Base-by-base conservation (phyloP, 1,140 invertebrate genomes). In the Bombus superbus region DNA sequence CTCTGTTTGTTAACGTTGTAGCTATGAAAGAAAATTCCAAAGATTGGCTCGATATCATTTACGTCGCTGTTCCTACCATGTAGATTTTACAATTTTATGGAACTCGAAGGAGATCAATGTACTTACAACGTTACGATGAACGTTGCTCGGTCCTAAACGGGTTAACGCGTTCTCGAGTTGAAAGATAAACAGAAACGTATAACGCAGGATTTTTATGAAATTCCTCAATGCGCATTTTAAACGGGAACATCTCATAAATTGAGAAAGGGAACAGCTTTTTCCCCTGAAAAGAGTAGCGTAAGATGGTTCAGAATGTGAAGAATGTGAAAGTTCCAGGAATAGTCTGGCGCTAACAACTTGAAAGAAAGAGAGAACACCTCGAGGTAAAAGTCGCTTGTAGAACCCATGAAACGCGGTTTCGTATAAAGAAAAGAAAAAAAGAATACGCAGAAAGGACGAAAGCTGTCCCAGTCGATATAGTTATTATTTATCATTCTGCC, bases 271-370 rank as follows among this genome's bases (percentile, higher is more conserved):
- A 9, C 13, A 59, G 47, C 11, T 4, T 76, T n/a, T 38, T 40
- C 28, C 35, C 22, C 1, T 9, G 35, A 59, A 15, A 76, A 59
- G 3, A 38, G 47, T n/a, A 59, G 5, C 35, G 28, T n/a, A 64
- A 71, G 75, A 15, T 18, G 57, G 35, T 62, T 32, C 15, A 40
- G 75, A n/a, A 77, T 64, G 75, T 13, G 6, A 28, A 15, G 75
- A 77, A 64, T 77, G 57, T 64, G 75, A 64, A 77, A 77, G 75
- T 64, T 62, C 38, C 40, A 42, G 57, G 57, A 77, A 77, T 77
- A 40, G 57, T 42, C 38, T 13, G 75, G 75, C 59, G 75, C 28
- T 62, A 42, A 77, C 38, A 64, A 11, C 25, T 42, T 77, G n/a
- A 62, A 28, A 62, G 57, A 40, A 76, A 15, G 38, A 32, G 32